Evolutionary conservation across 2,797 vertebrate species (phyloP), one percentile per base, ranked within the genome.

Genomic region (Jordanella pulchra): DNA sequence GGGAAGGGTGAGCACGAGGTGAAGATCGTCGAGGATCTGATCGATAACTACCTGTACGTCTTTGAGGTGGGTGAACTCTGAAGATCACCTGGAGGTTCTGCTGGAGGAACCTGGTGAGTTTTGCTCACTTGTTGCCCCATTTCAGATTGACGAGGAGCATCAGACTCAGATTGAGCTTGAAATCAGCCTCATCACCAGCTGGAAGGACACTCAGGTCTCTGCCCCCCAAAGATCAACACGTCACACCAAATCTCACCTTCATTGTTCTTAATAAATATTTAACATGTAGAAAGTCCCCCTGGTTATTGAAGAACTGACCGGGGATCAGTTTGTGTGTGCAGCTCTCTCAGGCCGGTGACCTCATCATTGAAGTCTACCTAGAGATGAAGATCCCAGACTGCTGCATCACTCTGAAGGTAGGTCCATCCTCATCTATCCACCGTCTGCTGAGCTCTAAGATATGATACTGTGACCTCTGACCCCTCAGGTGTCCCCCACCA

Each of bases 91-190:
- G 32, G 48, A 42, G 23, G 15, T 35, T 18, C 15, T 30, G 35
- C 27, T 13, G 11, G 14, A 25, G 11, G 23, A 15, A 21, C 21
- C 42, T 30, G 27, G n/a, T 23, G 27, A 15, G 14, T 23, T 30
- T 32, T 6, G 28, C 7, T 68, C 44, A 48, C 21, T 14, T 67
- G 23, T 39, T 45, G 14, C 27, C 9, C 0, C 47, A 60, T 79
- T 84, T 77, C 90, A 99, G 98, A 97, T 99, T 28, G 97, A 99
- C 0, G 96, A 98, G 86, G 97, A 99, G 67, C 98, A 98, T 71
- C 95, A 97, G 84, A 97, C 95, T 15, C 97, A 99, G 93, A 99
- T 99, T 73, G 97, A 99, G 78, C 92, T 98, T 87, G 98, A 99
- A 77, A 95, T 97, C 92, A 99, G 96, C 79, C 94, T 99, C 78